These are phyloP conservation scores for Nettapus auritus DNA, from an alignment of 2,113 vertebrate species.

Conservation along the genomic window DNA sequence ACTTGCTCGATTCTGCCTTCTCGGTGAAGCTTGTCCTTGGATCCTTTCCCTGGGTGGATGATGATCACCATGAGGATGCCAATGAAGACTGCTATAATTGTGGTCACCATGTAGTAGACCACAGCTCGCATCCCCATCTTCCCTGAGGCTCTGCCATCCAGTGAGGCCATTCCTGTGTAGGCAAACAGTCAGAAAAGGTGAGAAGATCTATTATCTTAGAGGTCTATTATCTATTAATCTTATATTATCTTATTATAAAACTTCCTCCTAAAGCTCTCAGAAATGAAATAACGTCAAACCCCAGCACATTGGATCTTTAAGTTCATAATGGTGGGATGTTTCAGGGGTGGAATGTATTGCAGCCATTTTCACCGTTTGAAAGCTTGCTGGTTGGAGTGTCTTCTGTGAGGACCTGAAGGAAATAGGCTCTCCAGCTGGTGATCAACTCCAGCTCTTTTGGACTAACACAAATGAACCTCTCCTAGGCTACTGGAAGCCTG, in stretches of 20 bases:
- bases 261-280: not conserved
- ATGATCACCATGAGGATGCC: constrained; percentile 93
- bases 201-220: not conserved
- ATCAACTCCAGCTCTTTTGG: not conserved
- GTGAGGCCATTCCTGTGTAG: constrained; percentile 88
- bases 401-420: not conserved
- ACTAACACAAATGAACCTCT: not conserved
- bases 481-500: not conserved
- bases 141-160: constrained; percentile 93
- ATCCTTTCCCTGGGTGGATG: constrained; percentile 92
- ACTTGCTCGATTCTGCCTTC: constrained; percentile 86
- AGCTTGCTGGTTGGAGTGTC: not conserved
- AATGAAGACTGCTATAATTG: constrained; percentile 92
- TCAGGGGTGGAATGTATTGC: not conserved
- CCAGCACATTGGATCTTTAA: not conserved
- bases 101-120: constrained; percentile 94
- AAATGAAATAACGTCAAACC: not conserved
- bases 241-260: not conserved
- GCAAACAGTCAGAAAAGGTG: not conserved
- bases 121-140: constrained; percentile 93
- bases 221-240: not conserved
- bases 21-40: constrained; percentile 83
- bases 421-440: not conserved
- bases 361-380: not conserved
- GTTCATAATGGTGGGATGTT: not conserved